phyloP scores from a whole-genome alignment of 2,113 vertebrate species.

The Muntiacus muntjak region DNA sequence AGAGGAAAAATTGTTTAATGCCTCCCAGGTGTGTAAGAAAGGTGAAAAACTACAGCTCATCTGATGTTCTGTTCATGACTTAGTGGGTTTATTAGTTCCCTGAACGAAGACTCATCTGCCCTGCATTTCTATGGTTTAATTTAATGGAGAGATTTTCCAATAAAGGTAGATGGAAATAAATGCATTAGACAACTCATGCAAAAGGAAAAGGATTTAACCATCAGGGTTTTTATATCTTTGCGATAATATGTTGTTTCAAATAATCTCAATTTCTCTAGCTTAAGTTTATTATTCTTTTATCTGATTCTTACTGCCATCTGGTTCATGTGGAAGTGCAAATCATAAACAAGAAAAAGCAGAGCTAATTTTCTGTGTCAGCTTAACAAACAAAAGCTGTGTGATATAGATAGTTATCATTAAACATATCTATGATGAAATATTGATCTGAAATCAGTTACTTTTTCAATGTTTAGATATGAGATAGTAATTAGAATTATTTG shows the following conservation, averaged over 20 bases:
- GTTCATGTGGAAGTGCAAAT: conserved; percentile 38
- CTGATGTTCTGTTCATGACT: conserved; percentile 61
- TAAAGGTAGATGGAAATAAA: conserved; percentile 62
- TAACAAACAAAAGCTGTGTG: conserved; percentile 75
- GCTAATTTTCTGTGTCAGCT: conserved; percentile 70
- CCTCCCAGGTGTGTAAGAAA: conserved; percentile 74
- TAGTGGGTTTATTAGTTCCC: conserved; percentile 69
- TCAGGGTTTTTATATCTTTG: conserved; percentile 57
- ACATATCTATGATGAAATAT: conserved; percentile 68
- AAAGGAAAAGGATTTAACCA: conserved; percentile 55
- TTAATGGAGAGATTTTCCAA: conserved; percentile 64
- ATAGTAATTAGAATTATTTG: conserved; percentile 73
- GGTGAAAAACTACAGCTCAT: conserved; percentile 68
- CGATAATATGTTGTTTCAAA: conserved; percentile 67
- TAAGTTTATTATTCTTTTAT: conserved; percentile 63
- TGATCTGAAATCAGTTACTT: conserved; percentile 62
- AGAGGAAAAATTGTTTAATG: conserved; percentile 74
- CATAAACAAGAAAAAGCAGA: conserved; percentile 62
- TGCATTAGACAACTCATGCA: conserved; percentile 55
- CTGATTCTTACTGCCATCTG: conserved; percentile 60
- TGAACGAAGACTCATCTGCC: conserved; percentile 64
- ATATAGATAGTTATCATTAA: conserved; percentile 63
- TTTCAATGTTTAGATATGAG: conserved; percentile 67
- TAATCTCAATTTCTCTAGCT: conserved; percentile 48
- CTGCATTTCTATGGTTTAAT: conserved; percentile 67